These are phyloP conservation scores for Suricata suricatta DNA, from an alignment of 2,113 vertebrate species.

Conservation along the genomic window DNA sequence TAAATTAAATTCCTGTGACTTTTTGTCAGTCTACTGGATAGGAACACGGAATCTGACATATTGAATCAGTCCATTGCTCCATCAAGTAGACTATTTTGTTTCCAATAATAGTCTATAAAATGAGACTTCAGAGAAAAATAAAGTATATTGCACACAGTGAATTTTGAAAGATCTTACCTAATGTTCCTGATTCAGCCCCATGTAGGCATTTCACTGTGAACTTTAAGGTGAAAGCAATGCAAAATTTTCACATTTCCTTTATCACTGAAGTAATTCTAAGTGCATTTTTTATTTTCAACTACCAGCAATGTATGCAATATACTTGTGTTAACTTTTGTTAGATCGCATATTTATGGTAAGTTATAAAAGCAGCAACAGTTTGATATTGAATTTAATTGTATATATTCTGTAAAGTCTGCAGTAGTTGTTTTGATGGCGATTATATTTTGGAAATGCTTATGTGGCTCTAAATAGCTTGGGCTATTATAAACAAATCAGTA, in stretches of 20 bases:
- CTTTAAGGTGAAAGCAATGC: conserved; percentile 37
- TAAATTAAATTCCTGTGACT: conserved; percentile 76
- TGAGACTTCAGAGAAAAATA: conserved; percentile 75
- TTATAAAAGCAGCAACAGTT: not conserved
- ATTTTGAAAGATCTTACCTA: conserved; percentile 63
- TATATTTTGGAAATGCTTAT: not conserved
- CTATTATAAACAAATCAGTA: not conserved
- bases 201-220: conserved; percentile 35
- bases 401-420: not conserved
- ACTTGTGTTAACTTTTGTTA: not conserved
- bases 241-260: conserved; percentile 26
- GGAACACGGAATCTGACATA: conserved; percentile 73
- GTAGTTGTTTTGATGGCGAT: not conserved
- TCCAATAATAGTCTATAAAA: conserved; percentile 70
- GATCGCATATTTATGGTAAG: not conserved
- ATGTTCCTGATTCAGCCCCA: conserved; percentile 40
- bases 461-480: not conserved
- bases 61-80: conserved; percentile 68
- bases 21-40: conserved; percentile 72
- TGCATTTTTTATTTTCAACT: conserved; percentile 11
- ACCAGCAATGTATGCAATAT: not conserved
- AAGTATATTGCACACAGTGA: conserved; percentile 48
- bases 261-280: not conserved
- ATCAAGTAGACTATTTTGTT: conserved; percentile 73
- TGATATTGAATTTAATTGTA: not conserved